A percentile compares a stretch with the other conserved stretches of the same genome.
These are phyloP conservation scores for Ispidina picta DNA, from an alignment of 2,797 vertebrate species.

Conservation along the genomic window DNA sequence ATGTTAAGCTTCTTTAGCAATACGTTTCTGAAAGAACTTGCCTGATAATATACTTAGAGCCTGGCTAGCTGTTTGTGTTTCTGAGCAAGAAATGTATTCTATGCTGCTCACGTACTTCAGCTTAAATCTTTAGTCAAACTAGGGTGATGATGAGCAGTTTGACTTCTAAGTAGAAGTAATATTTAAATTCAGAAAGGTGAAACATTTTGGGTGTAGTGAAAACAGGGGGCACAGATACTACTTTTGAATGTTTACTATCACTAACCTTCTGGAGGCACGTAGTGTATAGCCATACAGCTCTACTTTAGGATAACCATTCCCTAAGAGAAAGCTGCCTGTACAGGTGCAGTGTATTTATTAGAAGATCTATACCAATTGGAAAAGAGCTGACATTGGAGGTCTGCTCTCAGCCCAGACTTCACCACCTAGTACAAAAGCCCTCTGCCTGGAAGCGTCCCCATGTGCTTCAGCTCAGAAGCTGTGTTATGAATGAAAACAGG, in stretches of 20 bases:
- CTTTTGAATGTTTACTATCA: constrained; percentile 13
- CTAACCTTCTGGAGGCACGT: neutral
- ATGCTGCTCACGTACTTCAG: constrained; percentile 89
- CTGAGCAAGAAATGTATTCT: constrained; percentile 83
- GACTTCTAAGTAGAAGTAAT: constrained; percentile 82
- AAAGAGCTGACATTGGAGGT: neutral
- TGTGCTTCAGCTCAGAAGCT: rapidly evolving
- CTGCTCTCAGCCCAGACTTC: neutral
- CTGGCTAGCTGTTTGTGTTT: constrained; percentile 94
- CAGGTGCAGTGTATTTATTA: neutral
- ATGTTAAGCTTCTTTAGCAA: constrained; percentile 99
- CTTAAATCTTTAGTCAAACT: constrained; percentile 95
- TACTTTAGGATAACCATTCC: neutral
- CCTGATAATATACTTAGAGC: constrained; percentile 98
- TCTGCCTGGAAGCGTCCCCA: neutral
- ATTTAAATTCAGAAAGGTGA: constrained; percentile 80
- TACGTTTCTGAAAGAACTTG: constrained; percentile 97
- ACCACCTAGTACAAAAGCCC: neutral
- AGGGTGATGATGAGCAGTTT: constrained; percentile 86
- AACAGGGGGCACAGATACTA: neutral
- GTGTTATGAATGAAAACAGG: neutral
- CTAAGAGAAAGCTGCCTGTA: neutral
- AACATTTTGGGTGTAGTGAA: constrained; percentile 71
- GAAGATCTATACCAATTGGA: neutral
- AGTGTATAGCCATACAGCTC: neutral